phyloP scores from a whole-genome alignment of 2,888 invertebrate genomes.

The Leptothorax acervorum region DNA sequence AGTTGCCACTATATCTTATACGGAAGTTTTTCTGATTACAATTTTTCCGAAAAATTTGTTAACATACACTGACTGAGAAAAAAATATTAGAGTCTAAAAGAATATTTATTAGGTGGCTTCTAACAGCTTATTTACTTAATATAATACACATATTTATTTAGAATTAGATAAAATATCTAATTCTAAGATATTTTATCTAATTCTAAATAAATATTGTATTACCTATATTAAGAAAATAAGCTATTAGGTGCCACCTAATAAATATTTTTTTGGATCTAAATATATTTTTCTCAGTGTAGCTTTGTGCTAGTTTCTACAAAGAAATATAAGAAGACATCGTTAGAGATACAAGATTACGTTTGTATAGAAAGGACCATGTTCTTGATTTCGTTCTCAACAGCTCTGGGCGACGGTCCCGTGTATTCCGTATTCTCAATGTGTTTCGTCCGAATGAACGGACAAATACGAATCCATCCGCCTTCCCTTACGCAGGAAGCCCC shows the following conservation, averaged over 20 bases:
- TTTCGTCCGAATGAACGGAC: slow-evolving; percentile 87
- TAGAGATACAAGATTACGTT: slow-evolving; percentile 74
- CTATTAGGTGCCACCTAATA: too few relatives aligned
- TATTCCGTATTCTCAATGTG: slow-evolving; percentile 68
- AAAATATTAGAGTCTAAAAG: too few relatives aligned
- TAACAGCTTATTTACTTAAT: too few relatives aligned
- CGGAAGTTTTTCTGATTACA: not conserved
- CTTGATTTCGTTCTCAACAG: slow-evolving; percentile 81
- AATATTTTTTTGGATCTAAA: too few relatives aligned
- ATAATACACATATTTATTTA: too few relatives aligned
- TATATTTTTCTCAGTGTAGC: too few relatives aligned
- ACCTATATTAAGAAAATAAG: too few relatives aligned
- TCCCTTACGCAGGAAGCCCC: slow-evolving; percentile 88
- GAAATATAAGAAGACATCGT: not conserved
- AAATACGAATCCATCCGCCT: slow-evolving; percentile 93
- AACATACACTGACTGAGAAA: not conserved
- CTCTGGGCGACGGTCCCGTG: slow-evolving; percentile 76
- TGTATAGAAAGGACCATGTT: slow-evolving; percentile 81
- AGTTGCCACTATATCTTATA: not conserved
- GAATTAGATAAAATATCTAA: too few relatives aligned
- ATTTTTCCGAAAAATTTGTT: not conserved
- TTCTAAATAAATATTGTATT: too few relatives aligned
- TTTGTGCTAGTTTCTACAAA: not conserved
- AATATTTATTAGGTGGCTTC: too few relatives aligned
- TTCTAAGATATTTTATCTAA: too few relatives aligned